A percentile compares a stretch with the other conserved stretches of the same genome.
phyloP scores from a whole-genome alignment of 53 echinoderm and acorn worm species.

The Temnopleurus reevesii region DNA sequence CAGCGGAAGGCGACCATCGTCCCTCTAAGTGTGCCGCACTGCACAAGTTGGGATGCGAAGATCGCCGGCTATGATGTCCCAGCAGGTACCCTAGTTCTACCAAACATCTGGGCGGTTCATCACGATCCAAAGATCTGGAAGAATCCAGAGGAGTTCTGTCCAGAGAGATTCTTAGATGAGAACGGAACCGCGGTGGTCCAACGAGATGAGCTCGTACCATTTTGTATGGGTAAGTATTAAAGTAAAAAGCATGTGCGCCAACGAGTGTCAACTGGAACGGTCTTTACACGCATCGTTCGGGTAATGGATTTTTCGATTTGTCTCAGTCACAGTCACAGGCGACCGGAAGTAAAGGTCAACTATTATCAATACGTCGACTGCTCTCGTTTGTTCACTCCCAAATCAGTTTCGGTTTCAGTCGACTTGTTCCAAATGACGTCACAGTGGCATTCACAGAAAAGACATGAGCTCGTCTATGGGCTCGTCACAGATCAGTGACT shows the following conservation, averaged over 20 bases:
- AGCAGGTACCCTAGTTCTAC: constrained; percentile 63
- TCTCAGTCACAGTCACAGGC: no score
- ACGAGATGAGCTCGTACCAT: constrained; percentile 68
- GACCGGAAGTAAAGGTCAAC: no score
- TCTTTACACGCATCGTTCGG: no score
- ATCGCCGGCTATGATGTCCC: constrained; percentile 58
- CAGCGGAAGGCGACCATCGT: constrained; percentile 63
- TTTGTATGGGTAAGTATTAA: constrained; percentile 61
- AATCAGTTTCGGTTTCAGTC: no score
- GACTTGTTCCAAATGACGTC: no score
- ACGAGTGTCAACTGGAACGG: no score
- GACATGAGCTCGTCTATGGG: no score
- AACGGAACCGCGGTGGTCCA: constrained; percentile 49
- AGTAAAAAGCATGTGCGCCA: neutral
- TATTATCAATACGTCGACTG: no score
- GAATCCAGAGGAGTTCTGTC: constrained; percentile 66
- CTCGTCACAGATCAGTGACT: no score
- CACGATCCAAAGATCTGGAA: constrained; percentile 66
- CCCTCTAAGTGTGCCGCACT: constrained; percentile 67
- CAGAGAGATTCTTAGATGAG: constrained; percentile 67
- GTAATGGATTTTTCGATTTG: no score
- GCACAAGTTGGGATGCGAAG: constrained; percentile 49
- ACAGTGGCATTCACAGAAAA: no score
- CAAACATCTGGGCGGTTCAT: constrained; percentile 68
- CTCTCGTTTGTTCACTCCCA: no score